These are phyloP conservation scores for Metallyticus violacea DNA, from an alignment of 2,888 invertebrate genomes.

Conservation along the genomic window DNA sequence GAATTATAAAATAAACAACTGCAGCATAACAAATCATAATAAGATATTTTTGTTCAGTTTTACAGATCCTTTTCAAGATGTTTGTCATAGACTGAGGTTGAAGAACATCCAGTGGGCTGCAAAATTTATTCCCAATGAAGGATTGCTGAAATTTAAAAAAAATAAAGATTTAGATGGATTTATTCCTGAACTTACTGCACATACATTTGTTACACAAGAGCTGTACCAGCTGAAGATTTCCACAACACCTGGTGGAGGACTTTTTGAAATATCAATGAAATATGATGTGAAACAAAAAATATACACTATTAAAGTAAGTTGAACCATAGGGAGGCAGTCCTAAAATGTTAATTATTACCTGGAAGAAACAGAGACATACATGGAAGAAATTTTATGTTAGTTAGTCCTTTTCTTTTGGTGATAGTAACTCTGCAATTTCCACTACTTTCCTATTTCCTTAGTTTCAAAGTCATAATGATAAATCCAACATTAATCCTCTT, in stretches of 20 bases:
- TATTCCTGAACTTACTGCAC: conserved; percentile 69
- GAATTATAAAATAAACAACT: too few relatives aligned
- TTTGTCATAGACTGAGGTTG: conserved; percentile 61
- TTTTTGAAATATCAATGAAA: conserved; percentile 79
- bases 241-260: conserved; percentile 70
- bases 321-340: too few relatives aligned
- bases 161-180: conserved; percentile 82
- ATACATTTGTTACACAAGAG: conserved; percentile 56
- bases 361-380: too few relatives aligned
- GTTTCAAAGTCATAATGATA: too few relatives aligned
- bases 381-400: too few relatives aligned
- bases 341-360: too few relatives aligned
- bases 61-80: conserved; percentile 48
- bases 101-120: conserved; percentile 66
- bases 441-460: too few relatives aligned
- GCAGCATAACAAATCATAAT: too few relatives aligned
- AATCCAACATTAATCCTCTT: too few relatives aligned
- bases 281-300: conserved; percentile 56
- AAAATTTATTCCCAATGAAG: conserved; percentile 63
- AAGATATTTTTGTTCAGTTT: conserved; percentile 41
- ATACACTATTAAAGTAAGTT: conserved; percentile 59
- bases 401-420: too few relatives aligned
- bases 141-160: conserved; percentile 66
- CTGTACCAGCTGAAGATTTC: conserved; percentile 64
- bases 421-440: too few relatives aligned